phyloP scores from a whole-genome alignment of 92 coral and sea anemone genomes.

The Chrysogorgia sp. region DNA sequence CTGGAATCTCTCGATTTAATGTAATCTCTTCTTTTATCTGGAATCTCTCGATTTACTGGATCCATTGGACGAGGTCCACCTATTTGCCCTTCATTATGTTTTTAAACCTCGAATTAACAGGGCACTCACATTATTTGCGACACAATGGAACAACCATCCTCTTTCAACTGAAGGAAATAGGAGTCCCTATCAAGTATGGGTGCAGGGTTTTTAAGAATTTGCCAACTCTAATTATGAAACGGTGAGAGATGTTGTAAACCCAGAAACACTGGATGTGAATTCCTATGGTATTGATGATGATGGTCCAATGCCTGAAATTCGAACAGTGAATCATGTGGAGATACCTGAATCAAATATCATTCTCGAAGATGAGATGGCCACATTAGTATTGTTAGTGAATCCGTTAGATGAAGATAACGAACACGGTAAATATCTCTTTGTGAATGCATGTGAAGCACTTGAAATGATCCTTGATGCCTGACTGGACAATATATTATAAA shows the following conservation, averaged over 20 bases:
- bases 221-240: conserved; percentile 46
- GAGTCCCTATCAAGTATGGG: conserved; percentile 59
- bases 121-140: conserved; percentile 32
- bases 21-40: conserved; percentile 49
- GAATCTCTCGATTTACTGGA: conserved; percentile 42
- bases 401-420: conserved; percentile 34
- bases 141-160: conserved; percentile 63
- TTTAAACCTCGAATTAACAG: conserved; percentile 34
- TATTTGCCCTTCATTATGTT: conserved; percentile 53
- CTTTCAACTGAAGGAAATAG: conserved; percentile 15
- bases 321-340: conserved; percentile 62
- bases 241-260: conserved; percentile 51
- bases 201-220: conserved; percentile 58
- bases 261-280: conserved; percentile 26
- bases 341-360: conserved; percentile 48
- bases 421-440: conserved; percentile 20
- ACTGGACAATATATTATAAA: too few species aligned
- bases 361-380: conserved; percentile 5
- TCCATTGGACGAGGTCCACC: conserved; percentile 37
- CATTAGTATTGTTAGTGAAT: conserved; percentile 6
- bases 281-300: conserved; percentile 67
- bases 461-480: too few species aligned
- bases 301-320: conserved; percentile 56
- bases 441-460: conserved; percentile 1
- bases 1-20: conserved; percentile 36